Base-by-base conservation (phyloP, 1,140 invertebrate species). In the Drosophila kanapiae region DNA sequence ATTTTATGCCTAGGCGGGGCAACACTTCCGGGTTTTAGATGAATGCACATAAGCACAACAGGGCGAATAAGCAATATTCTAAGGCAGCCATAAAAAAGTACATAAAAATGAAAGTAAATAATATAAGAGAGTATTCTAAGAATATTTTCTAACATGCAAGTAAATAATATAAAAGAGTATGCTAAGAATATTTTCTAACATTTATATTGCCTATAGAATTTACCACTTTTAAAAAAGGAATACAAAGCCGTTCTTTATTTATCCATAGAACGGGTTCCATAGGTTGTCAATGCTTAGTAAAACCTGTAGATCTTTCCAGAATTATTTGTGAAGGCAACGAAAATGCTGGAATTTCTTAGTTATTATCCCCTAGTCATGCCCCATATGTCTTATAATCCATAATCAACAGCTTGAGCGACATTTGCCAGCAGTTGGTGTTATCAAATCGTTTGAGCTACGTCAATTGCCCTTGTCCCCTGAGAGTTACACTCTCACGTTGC, bases 401-500 rank as follows among this genome's bases (percentile, higher is more conserved):
- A 27, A 6, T 4, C 7, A 11, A 29, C 9, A 29, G 7, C 13
- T 23, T 23, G 23, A 23, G 23, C 23, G 23, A 23, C 23, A 23
- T 23, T 23, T 29, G 8, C 1, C 27, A 10, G 9, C 6, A 53
- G 16, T 13, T 18, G 16, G 51, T 23, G 31, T 16, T 54, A 54
- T 54, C 11, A 23, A 23, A 35, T 10, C 8, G 13, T 11, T 23
- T 13, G 18, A 16, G 13, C 33, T 37, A 8, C 51, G 33, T 37
- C 5, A 23, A 14, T 37, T 23, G 51, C 45, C 33, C 33, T 27
- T 57, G 16, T 23, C 59, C 31, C 45, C 43, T 7, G 43, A 18
- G 43, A 18, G 31, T 23, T 37, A 16, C 51, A 58, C 56, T 62
- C 79, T 86, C 83, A 88, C 83, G 83, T 86, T 87, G 79, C 80